Conservation (phyloP, 2,113 vertebrate species). For the Pyrgilauda ruficollis region DNA sequence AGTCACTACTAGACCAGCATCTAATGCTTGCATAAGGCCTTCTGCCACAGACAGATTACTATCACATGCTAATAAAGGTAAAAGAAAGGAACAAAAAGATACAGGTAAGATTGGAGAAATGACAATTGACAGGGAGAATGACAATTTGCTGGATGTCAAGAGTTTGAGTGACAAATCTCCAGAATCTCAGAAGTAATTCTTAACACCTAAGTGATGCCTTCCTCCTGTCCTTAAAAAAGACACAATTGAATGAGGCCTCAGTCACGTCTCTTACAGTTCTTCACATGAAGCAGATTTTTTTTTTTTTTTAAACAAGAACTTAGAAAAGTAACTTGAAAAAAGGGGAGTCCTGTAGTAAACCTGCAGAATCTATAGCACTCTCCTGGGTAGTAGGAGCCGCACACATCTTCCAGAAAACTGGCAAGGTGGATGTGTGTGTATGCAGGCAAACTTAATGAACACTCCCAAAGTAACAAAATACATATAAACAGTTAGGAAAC, state of each 20-base stretch:
- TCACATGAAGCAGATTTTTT: neutral
- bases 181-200: neutral
- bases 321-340: neutral
- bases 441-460: neutral
- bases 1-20: neutral
- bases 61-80: neutral
- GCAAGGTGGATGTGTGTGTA: no score
- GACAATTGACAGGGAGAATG: neutral
- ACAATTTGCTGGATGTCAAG: neutral
- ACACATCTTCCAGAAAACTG: neutral
- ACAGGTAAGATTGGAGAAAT: neutral
- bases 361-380: neutral
- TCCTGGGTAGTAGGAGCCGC: accelerated
- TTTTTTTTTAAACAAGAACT: neutral
- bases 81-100: neutral
- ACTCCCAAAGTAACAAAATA: neutral
- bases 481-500: neutral
- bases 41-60: neutral
- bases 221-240: neutral
- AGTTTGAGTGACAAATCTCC: neutral
- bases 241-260: neutral
- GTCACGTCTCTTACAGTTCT: neutral
- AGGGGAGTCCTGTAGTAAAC: neutral
- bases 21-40: neutral
- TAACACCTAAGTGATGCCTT: neutral